phyloP scores from a whole-genome alignment of 2,888 invertebrate species.

The Dinocampus coccinellae region DNA sequence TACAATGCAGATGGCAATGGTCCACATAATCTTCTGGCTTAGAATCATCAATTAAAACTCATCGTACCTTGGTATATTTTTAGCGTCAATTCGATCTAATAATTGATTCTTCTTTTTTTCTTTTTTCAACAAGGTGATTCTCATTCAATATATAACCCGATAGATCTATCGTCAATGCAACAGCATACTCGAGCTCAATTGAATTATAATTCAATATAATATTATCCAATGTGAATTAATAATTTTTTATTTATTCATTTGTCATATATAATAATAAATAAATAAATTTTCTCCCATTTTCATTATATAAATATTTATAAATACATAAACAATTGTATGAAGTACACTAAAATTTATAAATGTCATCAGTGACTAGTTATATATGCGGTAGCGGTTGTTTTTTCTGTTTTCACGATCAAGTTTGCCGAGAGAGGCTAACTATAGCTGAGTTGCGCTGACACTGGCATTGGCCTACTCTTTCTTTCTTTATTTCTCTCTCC shows the following conservation, averaged over 20 bases:
- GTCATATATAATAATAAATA: conserved; percentile 20
- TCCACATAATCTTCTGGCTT: conserved; percentile 56
- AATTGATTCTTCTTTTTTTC: conserved; percentile 17
- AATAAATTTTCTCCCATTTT: not conserved
- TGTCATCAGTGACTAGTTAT: conserved; percentile 44
- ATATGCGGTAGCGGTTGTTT: conserved; percentile 46
- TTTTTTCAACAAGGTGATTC: not conserved
- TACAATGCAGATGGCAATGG: conserved; percentile 56
- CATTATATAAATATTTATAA: not conserved
- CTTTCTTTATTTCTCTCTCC: conserved; percentile 61
- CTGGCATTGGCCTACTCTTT: conserved; percentile 68
- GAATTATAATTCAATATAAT: no score
- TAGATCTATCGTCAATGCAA: conserved; percentile 5
- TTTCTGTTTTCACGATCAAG: conserved; percentile 67
- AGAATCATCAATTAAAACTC: conserved; percentile 40
- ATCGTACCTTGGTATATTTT: conserved; percentile 32
- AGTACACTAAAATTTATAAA: conserved; percentile 31
- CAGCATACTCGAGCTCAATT: conserved; percentile 27
- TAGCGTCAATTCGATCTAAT: conserved; percentile 40
- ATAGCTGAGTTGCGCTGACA: conserved; percentile 62
- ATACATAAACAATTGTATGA: conserved; percentile 39
- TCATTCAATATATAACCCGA: not conserved
- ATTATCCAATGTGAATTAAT: not conserved
- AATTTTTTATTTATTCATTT: not conserved
- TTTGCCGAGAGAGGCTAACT: conserved; percentile 56